Conservation (phyloP, 1,140 invertebrate genomes). For the Drosophila rufa region DNA sequence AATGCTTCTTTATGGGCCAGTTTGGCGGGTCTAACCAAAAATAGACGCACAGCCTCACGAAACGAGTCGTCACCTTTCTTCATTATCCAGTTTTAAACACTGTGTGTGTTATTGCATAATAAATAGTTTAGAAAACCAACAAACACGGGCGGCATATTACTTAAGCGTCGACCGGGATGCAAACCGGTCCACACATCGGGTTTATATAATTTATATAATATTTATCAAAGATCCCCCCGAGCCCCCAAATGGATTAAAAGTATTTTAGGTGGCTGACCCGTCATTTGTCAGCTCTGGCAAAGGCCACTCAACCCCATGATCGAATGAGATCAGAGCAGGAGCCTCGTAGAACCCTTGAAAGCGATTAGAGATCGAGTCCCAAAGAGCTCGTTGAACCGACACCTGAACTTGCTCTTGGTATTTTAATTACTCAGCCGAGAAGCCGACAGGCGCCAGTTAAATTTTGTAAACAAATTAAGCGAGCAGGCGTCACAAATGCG, state of each 20-base stretch:
- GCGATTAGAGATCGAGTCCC: constrained; percentile 17
- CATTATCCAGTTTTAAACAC: constrained; percentile 39
- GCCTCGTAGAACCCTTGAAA: constrained; percentile 50
- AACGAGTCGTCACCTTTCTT: constrained; percentile 51
- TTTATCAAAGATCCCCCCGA: constrained; percentile 46
- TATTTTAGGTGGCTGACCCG: constrained; percentile 53
- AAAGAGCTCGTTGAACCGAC: constrained; percentile 62
- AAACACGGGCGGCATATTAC: constrained; percentile 53
- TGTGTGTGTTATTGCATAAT: constrained; percentile 58
- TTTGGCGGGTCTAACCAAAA: constrained; percentile 39
- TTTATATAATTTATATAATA: constrained; percentile 71
- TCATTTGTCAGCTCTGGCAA: constrained; percentile 17
- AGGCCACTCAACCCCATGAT: constrained; percentile 68
- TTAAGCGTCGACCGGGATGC: constrained; percentile 28
- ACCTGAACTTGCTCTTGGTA: not conserved
- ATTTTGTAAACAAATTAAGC: constrained; percentile 35
- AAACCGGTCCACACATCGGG: constrained; percentile 71
- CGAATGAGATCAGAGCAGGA: constrained; percentile 34
- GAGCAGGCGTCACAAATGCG: constrained; percentile 30
- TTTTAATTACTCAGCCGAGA: constrained; percentile 16
- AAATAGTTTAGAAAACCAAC: constrained; percentile 65
- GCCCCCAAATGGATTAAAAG: constrained; percentile 30
- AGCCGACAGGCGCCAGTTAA: constrained; percentile 33
- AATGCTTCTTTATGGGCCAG: constrained; percentile 17
- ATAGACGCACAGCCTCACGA: constrained; percentile 25